These are phyloP conservation scores for Cebus imitator DNA, from an alignment of 2,113 vertebrate species.

Conservation along the genomic window DNA sequence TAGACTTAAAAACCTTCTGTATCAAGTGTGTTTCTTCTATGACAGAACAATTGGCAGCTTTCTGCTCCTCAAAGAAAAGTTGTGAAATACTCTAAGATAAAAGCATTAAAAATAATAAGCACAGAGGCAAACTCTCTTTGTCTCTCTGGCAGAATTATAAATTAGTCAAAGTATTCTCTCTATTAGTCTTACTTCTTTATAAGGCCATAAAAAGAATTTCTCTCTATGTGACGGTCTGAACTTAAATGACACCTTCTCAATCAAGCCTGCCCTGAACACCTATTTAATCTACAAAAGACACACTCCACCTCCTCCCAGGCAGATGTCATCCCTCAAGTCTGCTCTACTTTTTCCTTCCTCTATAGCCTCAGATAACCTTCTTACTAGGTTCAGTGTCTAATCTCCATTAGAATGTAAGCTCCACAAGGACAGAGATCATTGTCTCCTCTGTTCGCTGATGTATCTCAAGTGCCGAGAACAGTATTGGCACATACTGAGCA, in stretches of 20 bases:
- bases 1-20: not conserved
- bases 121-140: not conserved
- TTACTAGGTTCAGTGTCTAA: not conserved
- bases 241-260: not conserved
- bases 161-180: not conserved
- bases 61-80: not conserved
- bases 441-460: not conserved
- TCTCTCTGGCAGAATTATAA: not conserved
- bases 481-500: not conserved
- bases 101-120: not conserved
- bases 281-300: not conserved
- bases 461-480: not conserved
- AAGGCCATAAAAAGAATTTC: not conserved
- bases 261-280: not conserved
- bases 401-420: not conserved
- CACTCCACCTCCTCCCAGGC: too few relatives aligned
- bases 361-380: not conserved
- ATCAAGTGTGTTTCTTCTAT: not conserved
- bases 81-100: not conserved
- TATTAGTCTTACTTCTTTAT: not conserved
- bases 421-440: not conserved
- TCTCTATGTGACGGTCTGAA: not conserved
- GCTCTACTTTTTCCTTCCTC: not conserved
- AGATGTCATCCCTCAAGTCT: rapidly evolving
- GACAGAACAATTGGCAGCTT: not conserved